Evolutionary conservation across 1,140 invertebrate genomes (phyloP), one percentile per base, ranked within the genome.

Genomic region (Uloborus diversus): DNA sequence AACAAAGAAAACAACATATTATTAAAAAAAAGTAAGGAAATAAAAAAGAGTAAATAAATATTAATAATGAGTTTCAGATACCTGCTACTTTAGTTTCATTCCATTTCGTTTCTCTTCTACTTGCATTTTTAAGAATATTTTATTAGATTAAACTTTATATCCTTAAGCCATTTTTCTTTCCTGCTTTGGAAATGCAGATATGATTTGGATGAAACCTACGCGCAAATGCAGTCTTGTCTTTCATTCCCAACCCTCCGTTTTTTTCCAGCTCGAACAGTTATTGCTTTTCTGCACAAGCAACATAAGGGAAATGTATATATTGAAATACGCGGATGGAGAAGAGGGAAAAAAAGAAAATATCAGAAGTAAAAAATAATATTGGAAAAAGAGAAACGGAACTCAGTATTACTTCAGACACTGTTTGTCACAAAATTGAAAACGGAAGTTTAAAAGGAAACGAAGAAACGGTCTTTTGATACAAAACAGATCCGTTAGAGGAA

Each of bases 221-320:
- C 73, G 66, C 61, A 78, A 56, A 66, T 23, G 42, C 20, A 51
- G 33, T 7, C 61, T 56, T 66, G 73, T 53, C 47, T 28, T 42
- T 65, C 47, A 14, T 27, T 66, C 57, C 20, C n/a, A n/a, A n/a
- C n/a, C n/a, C n/a, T n/a, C n/a, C n/a, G n/a, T n/a, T 57, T 28
- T 53, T 42, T 47, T 56, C 35, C 56, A 28, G 4, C 37, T 56
- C 66, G n/a, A 17, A 11, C 37, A 78, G 73, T 78, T 78, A 78
- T 78, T 78, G 73, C 73, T 65, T 78, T 78, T 65, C 73, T 56
- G 47, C 35, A 56, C 56, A 61, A 14, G 61, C 61, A 65, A 78
- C 73, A 78, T 61, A 78, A 65, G 61, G 73, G 37, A 56, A 57
- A 78, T 78, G 61, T 78, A 78, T 78, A 78, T 78, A 78, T 78